Evolutionary conservation across 2,888 invertebrate species (phyloP).

Genomic region (Acronicta alni): DNA sequence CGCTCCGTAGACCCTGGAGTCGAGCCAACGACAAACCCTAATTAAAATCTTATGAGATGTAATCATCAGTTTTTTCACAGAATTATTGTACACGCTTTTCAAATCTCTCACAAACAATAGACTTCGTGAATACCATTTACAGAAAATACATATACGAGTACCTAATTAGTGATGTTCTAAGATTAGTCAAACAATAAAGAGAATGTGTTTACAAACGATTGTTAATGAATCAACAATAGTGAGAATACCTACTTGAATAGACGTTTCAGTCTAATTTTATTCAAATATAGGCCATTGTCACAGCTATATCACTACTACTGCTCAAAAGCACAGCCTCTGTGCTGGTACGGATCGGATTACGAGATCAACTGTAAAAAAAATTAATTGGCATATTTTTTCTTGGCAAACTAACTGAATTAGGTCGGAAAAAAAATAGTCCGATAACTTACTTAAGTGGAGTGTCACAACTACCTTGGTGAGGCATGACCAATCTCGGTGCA

Average conservation of each 20-base stretch:
- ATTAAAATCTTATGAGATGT: conserved; percentile 60
- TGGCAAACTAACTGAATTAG: conserved; percentile 17
- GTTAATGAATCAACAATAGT: conserved; percentile 47
- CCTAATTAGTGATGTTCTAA: conserved; percentile 31
- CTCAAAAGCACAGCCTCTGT: not conserved
- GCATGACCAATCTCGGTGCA: conserved; percentile 56
- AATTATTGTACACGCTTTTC: conserved; percentile 47
- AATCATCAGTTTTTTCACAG: conserved; percentile 62
- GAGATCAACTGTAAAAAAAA: conserved; percentile 1
- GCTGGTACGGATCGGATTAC: conserved; percentile 1
- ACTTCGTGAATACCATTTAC: conserved; percentile 25
- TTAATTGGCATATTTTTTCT: conserved; percentile 12
- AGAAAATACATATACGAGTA: conserved; percentile 30
- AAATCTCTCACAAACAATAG: conserved; percentile 39
- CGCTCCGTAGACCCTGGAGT: conserved; percentile 59
- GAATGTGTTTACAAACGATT: conserved; percentile 33
- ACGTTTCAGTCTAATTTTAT: conserved; percentile 31
- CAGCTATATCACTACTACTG: conserved; percentile 8
- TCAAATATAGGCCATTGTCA: conserved; percentile 27
- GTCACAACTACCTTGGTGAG: conserved; percentile 46
- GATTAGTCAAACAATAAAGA: conserved; percentile 43
- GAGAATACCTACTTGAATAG: conserved; percentile 34
- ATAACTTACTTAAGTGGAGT: conserved; percentile 37
- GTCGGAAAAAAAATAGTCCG: conserved; percentile 21
- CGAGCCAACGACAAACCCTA: conserved; percentile 61